Base-by-base conservation (phyloP, 2,113 vertebrate species). In the Rhadina sibilatrix region DNA sequence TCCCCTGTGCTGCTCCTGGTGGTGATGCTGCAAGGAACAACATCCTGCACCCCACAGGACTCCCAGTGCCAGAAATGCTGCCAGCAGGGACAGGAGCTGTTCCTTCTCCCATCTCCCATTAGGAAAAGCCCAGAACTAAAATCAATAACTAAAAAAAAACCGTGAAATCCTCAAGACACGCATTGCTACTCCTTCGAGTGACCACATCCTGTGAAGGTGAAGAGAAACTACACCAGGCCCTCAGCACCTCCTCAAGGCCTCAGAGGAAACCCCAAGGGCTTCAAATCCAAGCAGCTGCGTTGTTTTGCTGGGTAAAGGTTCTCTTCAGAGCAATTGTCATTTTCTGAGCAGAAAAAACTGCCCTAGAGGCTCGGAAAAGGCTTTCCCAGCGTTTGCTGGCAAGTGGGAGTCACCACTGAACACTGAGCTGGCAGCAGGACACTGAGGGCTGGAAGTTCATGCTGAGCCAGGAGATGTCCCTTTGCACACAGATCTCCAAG, bases 181-280 rank as follows among this genome's bases (percentile, higher is more conserved):
- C 60, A 60, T 1, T 70, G 52, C 79, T 75, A 63, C 79, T 83
- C 75, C 87, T 90, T 87, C 11, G 18, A 88, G 71, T 74, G 79
- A 92, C 95, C 95, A 95, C 96, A 96, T 96, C 92, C 95, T 94
- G 93, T 75, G 75, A 61, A 89, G 79, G 68, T 94, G 35, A 49
- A 94, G 50, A 92, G 30, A 89, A 87, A 50, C 46, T 72, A 19
- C 8, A 31, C 31, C 61, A 78, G 81, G 65, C 49, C 76, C 74
- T 68, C 87, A 87, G 77, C 93, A 82, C 65, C 94, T 83, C 83
- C 68, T 81, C 23, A 87, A 71, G 95, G 72, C 37, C 59, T 69
- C 28, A 0, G 56, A 92, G 83, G 28, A 79, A 93, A 92, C 49
- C 28, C 83, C 64, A 30, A 56, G 60, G 23, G 53, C 72, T 63